A percentile compares a stretch with the other conserved stretches of the same genome.
Evolutionary conservation across 2,797 vertebrate genomes (phyloP).

Genomic region (Pseudocheirus occidentalis): DNA sequence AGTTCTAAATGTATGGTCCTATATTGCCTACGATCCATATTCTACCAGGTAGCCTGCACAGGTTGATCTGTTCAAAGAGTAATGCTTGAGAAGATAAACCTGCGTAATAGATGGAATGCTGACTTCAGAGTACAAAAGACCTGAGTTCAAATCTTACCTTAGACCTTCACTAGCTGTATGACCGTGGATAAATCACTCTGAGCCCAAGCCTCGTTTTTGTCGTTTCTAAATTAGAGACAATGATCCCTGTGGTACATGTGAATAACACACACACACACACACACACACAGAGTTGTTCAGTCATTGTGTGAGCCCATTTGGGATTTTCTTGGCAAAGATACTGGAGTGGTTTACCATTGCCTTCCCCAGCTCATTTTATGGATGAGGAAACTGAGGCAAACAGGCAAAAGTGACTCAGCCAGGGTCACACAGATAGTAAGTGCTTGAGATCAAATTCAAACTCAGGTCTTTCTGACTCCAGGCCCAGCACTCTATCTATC

Average conservation of each 20-base stretch:
- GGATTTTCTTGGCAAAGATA: neutral
- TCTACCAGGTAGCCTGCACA: neutral
- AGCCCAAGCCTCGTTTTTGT: neutral
- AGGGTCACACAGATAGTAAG: slow-evolving; percentile 31
- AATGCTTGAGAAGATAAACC: neutral
- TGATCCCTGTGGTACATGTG: neutral
- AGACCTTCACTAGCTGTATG: neutral
- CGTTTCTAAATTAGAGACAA: neutral
- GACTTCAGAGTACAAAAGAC: neutral
- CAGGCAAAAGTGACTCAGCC: neutral
- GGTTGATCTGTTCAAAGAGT: neutral
- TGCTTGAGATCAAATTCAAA: neutral
- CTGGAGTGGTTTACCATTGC: neutral
- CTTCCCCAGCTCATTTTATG: neutral
- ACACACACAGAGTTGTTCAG: neutral
- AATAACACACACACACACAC: neutral
- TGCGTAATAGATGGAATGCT: neutral
- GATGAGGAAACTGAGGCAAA: neutral
- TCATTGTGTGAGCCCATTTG: neutral
- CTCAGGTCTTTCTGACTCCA: neutral
- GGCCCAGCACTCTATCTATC: neutral
- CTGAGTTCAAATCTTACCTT: neutral
- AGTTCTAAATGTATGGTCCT: neutral
- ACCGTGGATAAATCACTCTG: neutral
- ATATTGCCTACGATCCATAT: neutral